These are phyloP conservation scores for Morinoia aosen DNA, from an alignment of 2,888 invertebrate genomes.

Conservation along the genomic window DNA sequence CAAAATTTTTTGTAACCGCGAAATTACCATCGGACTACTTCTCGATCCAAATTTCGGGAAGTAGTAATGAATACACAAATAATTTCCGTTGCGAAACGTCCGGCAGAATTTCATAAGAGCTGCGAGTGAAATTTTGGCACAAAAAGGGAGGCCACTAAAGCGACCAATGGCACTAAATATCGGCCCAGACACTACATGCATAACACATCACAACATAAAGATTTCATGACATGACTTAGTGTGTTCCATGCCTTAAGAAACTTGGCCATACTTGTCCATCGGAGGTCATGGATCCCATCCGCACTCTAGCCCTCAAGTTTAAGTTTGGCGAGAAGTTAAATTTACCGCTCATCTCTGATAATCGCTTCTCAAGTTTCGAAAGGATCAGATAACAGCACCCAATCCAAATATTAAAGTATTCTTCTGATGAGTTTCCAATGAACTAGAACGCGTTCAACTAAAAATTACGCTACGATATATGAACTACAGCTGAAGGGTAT, in stretches of 20 bases:
- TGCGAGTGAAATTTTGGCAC: background rate
- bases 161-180: background rate
- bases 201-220: background rate
- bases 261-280: background rate
- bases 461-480: background rate
- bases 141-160: background rate
- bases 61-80: background rate
- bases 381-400: background rate
- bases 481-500: background rate
- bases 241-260: background rate
- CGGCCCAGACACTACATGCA: background rate
- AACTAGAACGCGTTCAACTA: background rate
- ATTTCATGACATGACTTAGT: background rate
- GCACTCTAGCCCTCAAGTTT: background rate
- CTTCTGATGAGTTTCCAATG: background rate
- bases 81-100: background rate
- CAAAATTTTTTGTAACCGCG: too few species aligned
- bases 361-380: background rate
- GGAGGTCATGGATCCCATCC: background rate
- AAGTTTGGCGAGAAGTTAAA: background rate
- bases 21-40: too few species aligned
- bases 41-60: too few species aligned
- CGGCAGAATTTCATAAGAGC: background rate
- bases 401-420: background rate
- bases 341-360: background rate